A percentile compares a stretch with the other conserved stretches of the same genome.
Conservation (phyloP, 2,113 vertebrate genomes). For the Coracopsis vasa region DNA sequence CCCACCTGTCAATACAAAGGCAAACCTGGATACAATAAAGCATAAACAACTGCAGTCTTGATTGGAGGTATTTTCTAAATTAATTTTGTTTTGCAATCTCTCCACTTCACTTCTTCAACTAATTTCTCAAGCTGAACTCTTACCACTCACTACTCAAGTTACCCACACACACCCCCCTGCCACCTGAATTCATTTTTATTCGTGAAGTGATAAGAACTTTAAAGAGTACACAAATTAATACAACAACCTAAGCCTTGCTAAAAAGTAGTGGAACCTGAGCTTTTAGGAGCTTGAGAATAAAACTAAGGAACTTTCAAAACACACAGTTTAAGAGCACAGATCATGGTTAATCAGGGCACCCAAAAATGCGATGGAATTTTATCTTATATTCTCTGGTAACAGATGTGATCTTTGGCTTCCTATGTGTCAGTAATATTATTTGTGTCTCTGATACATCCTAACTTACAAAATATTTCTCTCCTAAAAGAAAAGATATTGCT, state of each 20-base stretch:
- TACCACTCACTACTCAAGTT: background rate
- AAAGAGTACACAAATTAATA: background rate
- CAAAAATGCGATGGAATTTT: background rate
- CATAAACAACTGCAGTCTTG: background rate
- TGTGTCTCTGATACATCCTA: background rate
- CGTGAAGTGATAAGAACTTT: background rate
- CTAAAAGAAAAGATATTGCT: background rate
- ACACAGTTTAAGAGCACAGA: background rate
- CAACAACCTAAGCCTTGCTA: background rate
- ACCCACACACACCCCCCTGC: background rate
- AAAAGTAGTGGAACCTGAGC: background rate
- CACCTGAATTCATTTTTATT: fast-evolving
- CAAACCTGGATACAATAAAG: background rate
- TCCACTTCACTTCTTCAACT: background rate
- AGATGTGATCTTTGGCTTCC: background rate
- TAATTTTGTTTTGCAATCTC: background rate
- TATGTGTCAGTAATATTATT: background rate
- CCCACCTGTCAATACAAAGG: background rate
- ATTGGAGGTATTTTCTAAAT: background rate
- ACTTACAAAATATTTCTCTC: background rate
- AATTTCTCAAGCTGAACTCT: background rate
- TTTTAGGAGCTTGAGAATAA: background rate
- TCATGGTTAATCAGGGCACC: background rate
- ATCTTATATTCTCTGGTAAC: background rate
- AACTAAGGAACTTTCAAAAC: background rate